A percentile compares a stretch with the other conserved stretches of the same genome.
These are phyloP conservation scores for Drosophila sp. DNA, from an alignment of 1,140 invertebrate species.

Conservation along the genomic window DNA sequence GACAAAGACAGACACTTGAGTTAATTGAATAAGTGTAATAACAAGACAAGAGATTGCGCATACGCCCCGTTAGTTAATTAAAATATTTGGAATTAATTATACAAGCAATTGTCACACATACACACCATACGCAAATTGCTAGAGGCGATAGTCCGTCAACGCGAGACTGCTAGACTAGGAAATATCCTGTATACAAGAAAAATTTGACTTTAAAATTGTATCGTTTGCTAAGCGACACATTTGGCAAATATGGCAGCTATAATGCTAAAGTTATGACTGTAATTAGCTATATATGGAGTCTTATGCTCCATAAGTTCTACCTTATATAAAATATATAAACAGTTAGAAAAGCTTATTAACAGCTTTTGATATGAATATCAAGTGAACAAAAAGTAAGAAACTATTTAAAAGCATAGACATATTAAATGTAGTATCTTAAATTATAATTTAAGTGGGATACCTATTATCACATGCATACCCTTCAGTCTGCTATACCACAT, in stretches of 20 bases:
- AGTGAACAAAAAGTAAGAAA: too few relatives aligned
- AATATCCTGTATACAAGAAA: slow-evolving; percentile 4
- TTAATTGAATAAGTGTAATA: slow-evolving; percentile 71
- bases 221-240: neutral
- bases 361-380: too few relatives aligned
- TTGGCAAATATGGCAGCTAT: too few relatives aligned
- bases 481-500: neutral
- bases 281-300: too few relatives aligned
- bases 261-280: too few relatives aligned
- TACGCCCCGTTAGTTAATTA: slow-evolving; percentile 72
- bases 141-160: neutral
- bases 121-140: slow-evolving; percentile 1
- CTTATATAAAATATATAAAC: too few relatives aligned
- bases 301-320: too few relatives aligned
- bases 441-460: too few relatives aligned
- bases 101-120: slow-evolving; percentile 50
- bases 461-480: neutral
- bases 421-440: too few relatives aligned
- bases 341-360: too few relatives aligned
- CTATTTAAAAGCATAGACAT: too few relatives aligned
- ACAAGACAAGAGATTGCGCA: slow-evolving; percentile 60
- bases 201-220: too few relatives aligned
- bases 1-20: slow-evolving; percentile 30
- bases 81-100: slow-evolving; percentile 76
- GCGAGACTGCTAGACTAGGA: neutral